Base-by-base conservation (phyloP, 1,140 invertebrate species). In the Diabrotica undecimpunctata region DNA sequence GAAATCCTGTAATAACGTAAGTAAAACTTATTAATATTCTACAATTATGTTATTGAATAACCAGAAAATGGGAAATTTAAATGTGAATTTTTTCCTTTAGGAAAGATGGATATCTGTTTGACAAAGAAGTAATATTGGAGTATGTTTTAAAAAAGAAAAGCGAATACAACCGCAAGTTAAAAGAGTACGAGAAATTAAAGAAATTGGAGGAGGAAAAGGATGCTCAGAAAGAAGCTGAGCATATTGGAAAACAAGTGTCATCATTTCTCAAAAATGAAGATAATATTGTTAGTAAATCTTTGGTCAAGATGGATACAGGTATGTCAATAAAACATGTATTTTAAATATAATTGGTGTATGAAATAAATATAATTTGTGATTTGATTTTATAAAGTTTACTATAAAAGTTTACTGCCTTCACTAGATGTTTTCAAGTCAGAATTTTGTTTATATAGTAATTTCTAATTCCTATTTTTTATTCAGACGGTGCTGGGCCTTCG, bases 121-220 rank as follows among this genome's bases (percentile, higher is more conserved):
- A 99, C 73, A 98, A 98, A 78, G 96, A 99, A 86, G 91, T 96
- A 4, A 95, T 99, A 69, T 77, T 99, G 7, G 90, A 98, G 77
- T 99, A 99, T 72, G 92, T 99, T 60, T 85, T 99, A 39, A 86
- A 93, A 0, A 97, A 99, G 78, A 99, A 99, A 77, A 92, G 87
- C 73, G 95, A 98, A 79, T 93, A 95, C 71, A 87, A 87, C 12
- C 85, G 90, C 56, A 93, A 96, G 79, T 67, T 96, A 55, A 98
- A 98, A 77, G 93, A 96, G 77, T 99, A 91, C 81, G 93, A 98
- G 77, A 94, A 91, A 71, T 90, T 97, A 74, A 88, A 91, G 64
- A 87, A 88, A 70, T 87, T 88, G 70, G 86, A 94, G 66, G 82
- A 90, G 71, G 81, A 84, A 65, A 82, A 89, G 76, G 70, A 81